Evolutionary conservation across 2,888 invertebrate species (phyloP).

Genomic region (Pheosia tremula): DNA sequence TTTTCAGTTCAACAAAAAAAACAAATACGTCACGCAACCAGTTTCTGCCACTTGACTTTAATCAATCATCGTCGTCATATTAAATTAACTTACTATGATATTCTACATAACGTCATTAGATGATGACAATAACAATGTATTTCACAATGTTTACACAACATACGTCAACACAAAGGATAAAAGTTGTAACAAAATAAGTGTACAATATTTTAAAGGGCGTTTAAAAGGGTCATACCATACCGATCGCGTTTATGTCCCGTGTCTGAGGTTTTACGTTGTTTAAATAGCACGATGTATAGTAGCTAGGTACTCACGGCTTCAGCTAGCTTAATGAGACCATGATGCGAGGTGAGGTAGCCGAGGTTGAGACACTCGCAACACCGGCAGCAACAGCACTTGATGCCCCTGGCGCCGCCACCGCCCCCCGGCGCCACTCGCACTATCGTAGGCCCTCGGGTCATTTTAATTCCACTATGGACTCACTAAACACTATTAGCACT

Average conservation of each 20-base stretch:
- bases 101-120: too few species aligned
- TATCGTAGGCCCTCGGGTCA: slow-evolving; percentile 79
- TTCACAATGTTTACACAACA: slow-evolving; percentile 1
- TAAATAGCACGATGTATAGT: neutral
- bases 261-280: too few species aligned
- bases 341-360: slow-evolving; percentile 88
- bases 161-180: neutral
- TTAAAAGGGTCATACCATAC: too few species aligned
- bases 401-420: slow-evolving; percentile 74
- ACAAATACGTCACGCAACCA: neutral
- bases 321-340: slow-evolving; percentile 89
- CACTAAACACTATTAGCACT: slow-evolving; percentile 15
- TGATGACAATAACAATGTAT: neutral
- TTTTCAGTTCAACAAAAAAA: neutral
- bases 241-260: too few species aligned
- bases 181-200: too few species aligned
- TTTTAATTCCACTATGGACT: slow-evolving; percentile 35
- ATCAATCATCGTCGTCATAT: neutral
- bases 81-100: too few species aligned
- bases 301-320: slow-evolving; percentile 87
- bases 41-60: slow-evolving; percentile 20
- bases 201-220: too few species aligned
- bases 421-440: slow-evolving; percentile 71
- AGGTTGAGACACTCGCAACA: slow-evolving; percentile 93
- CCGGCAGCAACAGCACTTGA: slow-evolving; percentile 89